Evolutionary conservation across 2,797 vertebrate species (phyloP), one percentile per base, ranked within the genome.

Genomic region (Denticeps clupeoides): DNA sequence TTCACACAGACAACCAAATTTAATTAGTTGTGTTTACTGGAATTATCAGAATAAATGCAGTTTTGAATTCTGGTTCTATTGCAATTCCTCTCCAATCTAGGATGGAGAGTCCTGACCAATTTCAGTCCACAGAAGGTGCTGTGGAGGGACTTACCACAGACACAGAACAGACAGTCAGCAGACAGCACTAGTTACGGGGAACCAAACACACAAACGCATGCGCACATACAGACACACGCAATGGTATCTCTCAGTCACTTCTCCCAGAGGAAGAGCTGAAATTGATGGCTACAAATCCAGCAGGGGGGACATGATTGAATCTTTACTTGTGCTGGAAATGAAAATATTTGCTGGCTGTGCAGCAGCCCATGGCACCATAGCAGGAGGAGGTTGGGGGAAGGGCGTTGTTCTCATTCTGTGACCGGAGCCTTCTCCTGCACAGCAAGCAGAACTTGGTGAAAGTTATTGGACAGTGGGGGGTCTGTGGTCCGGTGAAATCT

Each of bases 201-300:
- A 28, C 26, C 7, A 26, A 25, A 28, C 4, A 15, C 6, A 12
- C 45, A 31, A 11, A 31, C 4, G 31, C 11, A 31, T 11, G 13
- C 29, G 31, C 3, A 12, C 28, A 31, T 6, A 15, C 12, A 32
- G 12, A 32, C 31, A 32, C 12, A 7, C 33, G 37, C 4, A 18
- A 33, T 15, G 15, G 19, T 27, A 26, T 26, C 26, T 31, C 13
- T 9, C 5, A 11, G 47, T 35, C 45, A 27, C 33, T 15, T 19
- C 48, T 60, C 40, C 28, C 33, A 24, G 59, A 40, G 24, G 27
- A 53, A 58, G 58, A 44, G 58, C 58, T 60, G 47, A 68, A 71
- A 77, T 65, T 75, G 68, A 70, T 72, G 53, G 60, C 65, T 65
- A 43, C 62, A 68, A 62, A 67, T 64, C 58, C 53, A 51, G 58